These are phyloP conservation scores for Girardinichthys multiradiatus DNA, from an alignment of 2,113 vertebrate genomes.

Conservation along the genomic window DNA sequence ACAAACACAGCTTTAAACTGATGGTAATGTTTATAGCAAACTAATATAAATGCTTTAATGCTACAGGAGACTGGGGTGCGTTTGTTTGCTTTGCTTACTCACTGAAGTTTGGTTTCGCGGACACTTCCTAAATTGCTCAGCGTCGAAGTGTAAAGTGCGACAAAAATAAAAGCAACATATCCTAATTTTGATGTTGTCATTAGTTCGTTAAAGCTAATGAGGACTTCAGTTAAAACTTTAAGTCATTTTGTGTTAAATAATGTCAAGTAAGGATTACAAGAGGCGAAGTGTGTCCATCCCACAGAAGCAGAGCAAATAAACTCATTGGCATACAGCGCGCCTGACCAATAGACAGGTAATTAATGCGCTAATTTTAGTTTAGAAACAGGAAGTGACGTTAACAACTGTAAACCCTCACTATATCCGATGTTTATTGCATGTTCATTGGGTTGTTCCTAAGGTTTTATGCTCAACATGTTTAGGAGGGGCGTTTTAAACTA, in stretches of 20 bases:
- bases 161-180: conserved; percentile 6
- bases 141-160: neutral
- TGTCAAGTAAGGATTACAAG: neutral
- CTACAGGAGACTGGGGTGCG: neutral
- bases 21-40: conserved; percentile 40
- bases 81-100: neutral
- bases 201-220: neutral
- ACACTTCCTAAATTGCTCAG: neutral
- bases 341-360: neutral
- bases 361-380: neutral
- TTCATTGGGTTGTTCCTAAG: neutral
- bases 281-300: neutral
- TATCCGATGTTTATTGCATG: neutral
- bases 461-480: neutral
- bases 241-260: neutral
- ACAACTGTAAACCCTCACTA: too few relatives aligned
- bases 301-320: neutral
- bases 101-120: neutral
- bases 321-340: neutral
- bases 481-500: neutral
- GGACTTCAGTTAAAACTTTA: too few relatives aligned
- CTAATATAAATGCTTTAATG: neutral
- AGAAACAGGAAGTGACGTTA: neutral
- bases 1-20: neutral
- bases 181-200: neutral